Conservation (phyloP, 2,888 invertebrate genomes). For the Buathra laborator region DNA sequence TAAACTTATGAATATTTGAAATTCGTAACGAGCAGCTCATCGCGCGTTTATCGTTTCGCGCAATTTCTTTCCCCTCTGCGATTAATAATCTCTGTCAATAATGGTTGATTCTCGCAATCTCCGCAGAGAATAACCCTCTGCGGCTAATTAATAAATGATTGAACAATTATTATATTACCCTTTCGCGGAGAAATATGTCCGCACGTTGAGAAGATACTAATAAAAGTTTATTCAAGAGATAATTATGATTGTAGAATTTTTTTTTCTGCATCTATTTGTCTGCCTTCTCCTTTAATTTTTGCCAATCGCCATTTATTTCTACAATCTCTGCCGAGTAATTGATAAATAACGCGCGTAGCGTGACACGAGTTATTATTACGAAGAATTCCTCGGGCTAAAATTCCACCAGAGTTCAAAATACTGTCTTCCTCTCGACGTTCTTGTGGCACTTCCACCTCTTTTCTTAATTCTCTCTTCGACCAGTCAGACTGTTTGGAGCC, state of each 20-base stretch:
- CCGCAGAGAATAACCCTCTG: not conserved
- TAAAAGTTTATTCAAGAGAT: not conserved
- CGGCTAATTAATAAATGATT: not conserved
- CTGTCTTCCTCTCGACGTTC: conserved; percentile 49
- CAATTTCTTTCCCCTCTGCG: not conserved
- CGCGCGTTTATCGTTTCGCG: not conserved
- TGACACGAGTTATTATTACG: conserved; percentile 54
- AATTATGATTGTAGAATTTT: not conserved
- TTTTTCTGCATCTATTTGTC: not conserved
- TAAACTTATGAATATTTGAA: not conserved
- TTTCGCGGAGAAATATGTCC: too few species aligned
- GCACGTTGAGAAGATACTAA: not conserved
- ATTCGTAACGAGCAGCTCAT: not conserved
- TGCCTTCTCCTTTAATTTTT: not conserved
- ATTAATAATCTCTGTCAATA: conserved; percentile 5
- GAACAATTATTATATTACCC: not conserved
- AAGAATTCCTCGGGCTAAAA: conserved; percentile 40
- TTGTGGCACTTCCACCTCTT: conserved; percentile 25
- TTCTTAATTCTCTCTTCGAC: conserved; percentile 20
- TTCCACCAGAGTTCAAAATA: conserved; percentile 63
- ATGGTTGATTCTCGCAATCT: not conserved
- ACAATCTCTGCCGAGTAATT: not conserved
- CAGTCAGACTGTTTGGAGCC: conserved; percentile 62
- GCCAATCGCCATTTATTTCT: conserved; percentile 4
- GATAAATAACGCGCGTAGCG: conserved; percentile 3